Evolutionary conservation across 2,113 vertebrate genomes (phyloP), one percentile per base, ranked within the genome.

Genomic region (Hippocampus barbouri): DNA sequence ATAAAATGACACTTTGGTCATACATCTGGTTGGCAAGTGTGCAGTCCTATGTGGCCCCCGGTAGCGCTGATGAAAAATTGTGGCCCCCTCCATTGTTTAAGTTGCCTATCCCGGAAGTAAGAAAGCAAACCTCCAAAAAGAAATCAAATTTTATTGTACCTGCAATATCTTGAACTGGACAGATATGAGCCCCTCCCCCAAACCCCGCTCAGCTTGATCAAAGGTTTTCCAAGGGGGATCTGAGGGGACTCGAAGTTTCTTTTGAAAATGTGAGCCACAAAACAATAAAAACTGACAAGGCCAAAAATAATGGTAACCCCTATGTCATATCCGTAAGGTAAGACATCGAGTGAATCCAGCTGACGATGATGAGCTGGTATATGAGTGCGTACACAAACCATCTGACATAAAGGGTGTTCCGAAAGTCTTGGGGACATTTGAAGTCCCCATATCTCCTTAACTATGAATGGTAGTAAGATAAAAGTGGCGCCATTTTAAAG

Each of bases 271-370:
- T 92, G 83, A 1, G 93, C 92, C 65, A 94, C 75, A 85, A 97
- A 97, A 86, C 93, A 94, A 80, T 96, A 97, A 69, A 96, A 97
- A 84, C 95, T 94, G 80, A 94, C 87, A 47, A 97, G 83, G 23
- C 95, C 95, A 5, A 96, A 95, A 75, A 93, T 83, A 74, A 95
- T 90, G 4, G 91, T 91, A 72, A 94, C 93, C 14, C 91, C 93
- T 0, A 92, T 80, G 86, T 97, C 94, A 0, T 94, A 97, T 9
- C 94, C 94, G 2, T 81, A 62, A 0, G 94, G 94, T 27, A 94
- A 25, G 25, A 25, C 25, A 25, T 25, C 25, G 25, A 25, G 25
- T 25, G 25, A 25, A 25, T 25, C 25, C 25, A 25, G 25, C 25
- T 25, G 25, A 81, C 0, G 0, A 95, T 65, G 0, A 97, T 89